phyloP scores from a whole-genome alignment of 2,113 vertebrate genomes.

The Cairina moschata region DNA sequence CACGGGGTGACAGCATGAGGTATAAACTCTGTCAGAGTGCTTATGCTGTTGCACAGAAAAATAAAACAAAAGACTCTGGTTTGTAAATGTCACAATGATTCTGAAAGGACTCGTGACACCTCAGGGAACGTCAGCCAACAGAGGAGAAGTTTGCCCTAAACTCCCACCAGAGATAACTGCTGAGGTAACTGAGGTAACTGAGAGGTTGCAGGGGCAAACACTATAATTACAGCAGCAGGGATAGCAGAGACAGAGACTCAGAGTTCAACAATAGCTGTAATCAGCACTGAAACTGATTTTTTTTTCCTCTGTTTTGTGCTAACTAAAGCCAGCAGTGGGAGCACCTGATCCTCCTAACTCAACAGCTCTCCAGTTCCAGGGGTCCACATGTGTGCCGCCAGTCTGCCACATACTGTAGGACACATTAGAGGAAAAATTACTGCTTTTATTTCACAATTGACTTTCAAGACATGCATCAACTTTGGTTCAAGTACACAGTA shows the following conservation, averaged over 20 bases:
- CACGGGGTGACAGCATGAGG: not conserved
- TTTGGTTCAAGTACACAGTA: not conserved
- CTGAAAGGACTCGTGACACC: not conserved
- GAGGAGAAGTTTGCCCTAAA: not conserved
- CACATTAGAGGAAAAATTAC: not conserved
- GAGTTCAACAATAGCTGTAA: slow-evolving; percentile 2
- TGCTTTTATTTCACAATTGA: not conserved
- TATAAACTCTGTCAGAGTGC: not conserved
- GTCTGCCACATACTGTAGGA: not conserved
- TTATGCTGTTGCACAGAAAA: not conserved
- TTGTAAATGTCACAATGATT: not conserved
- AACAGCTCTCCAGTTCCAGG: not conserved
- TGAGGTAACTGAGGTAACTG: not conserved
- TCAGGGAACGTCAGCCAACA: not conserved
- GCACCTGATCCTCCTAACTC: slow-evolving; percentile 44
- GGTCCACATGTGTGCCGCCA: accelerated
- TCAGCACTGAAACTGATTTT: not conserved
- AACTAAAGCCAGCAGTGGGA: slow-evolving; percentile 49
- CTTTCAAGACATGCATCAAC: not conserved
- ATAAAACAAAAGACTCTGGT: not conserved
- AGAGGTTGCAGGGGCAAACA: not conserved
- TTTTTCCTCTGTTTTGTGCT: not conserved
- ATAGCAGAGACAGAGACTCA: not conserved
- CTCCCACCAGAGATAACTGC: not conserved
- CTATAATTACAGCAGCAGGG: not conserved